phyloP scores from a whole-genome alignment of 1,140 invertebrate genomes.

The Ectropis grisescens region DNA sequence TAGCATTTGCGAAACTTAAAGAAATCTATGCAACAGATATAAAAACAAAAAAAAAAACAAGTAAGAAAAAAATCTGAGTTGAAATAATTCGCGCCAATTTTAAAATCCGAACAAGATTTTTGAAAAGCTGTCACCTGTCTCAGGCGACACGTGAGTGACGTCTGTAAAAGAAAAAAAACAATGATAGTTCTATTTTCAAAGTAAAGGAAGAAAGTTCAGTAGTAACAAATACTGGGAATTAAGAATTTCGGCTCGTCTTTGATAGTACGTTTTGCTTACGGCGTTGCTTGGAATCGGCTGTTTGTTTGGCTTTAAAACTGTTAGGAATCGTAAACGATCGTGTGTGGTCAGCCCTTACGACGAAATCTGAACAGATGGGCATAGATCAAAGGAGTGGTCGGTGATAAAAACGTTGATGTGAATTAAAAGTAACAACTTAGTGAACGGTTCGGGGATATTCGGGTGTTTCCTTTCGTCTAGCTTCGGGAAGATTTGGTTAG shows the following conservation, averaged over 20 bases:
- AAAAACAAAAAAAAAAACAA: too few species aligned
- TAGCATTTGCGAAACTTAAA: too few species aligned
- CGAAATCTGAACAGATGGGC: conserved; percentile 59
- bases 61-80: too few species aligned
- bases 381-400: conserved; percentile 53
- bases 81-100: too few species aligned
- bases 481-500: too few species aligned
- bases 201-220: conserved; percentile 11
- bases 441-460: conserved; percentile 20
- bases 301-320: conserved; percentile 66
- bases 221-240: conserved; percentile 47
- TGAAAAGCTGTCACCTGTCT: too few species aligned
- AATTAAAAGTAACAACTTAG: conserved; percentile 55
- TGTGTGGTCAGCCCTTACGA: conserved; percentile 66
- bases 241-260: conserved; percentile 48
- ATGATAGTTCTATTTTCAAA: conserved; percentile 24
- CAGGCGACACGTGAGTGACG: too few species aligned
- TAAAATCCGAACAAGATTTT: too few species aligned
- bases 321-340: conserved; percentile 60
- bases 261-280: conserved; percentile 45
- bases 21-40: too few species aligned
- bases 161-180: conserved; percentile 8
- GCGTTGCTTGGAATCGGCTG: conserved; percentile 55
- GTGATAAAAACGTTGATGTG: conserved; percentile 61
- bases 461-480: too few species aligned